Conservation (phyloP, 1,140 invertebrate species). For the Zaprionus inermis region DNA sequence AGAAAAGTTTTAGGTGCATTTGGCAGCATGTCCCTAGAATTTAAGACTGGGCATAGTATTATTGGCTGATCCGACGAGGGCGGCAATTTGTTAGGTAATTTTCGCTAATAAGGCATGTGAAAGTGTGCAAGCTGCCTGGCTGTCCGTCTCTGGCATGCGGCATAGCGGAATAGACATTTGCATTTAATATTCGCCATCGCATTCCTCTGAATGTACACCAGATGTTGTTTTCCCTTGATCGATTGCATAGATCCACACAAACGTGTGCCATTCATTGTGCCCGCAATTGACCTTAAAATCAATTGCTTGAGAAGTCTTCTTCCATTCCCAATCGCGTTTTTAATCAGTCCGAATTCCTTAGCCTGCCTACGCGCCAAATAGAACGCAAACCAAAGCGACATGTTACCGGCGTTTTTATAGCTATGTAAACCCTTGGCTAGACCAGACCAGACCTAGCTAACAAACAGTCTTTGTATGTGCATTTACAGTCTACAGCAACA, state of each 20-base stretch:
- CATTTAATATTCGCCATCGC: constrained; percentile 26
- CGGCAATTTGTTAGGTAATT: constrained; percentile 32
- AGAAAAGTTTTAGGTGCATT: background rate
- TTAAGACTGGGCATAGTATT: background rate
- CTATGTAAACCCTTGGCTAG: background rate
- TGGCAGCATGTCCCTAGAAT: background rate
- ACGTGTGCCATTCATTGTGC: constrained; percentile 4
- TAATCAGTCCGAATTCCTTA: background rate
- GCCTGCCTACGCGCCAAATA: constrained; percentile 40
- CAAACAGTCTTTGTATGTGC: background rate
- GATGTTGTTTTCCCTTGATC: constrained; percentile 27
- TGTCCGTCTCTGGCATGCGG: background rate
- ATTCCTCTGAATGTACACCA: constrained; percentile 31
- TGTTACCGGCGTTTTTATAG: constrained; percentile 2
- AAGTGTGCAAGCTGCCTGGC: constrained; percentile 32
- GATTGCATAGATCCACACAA: constrained; percentile 17
- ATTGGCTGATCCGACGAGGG: constrained; percentile 1
- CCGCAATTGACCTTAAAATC: constrained; percentile 35
- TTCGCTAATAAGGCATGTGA: constrained; percentile 33
- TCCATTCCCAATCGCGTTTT: background rate
- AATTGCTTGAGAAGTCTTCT: background rate
- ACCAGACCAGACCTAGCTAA: background rate
- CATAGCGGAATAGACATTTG: background rate
- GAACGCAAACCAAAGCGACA: constrained; percentile 33
- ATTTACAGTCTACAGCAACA: background rate